Conservation (phyloP, 2,888 invertebrate genomes). For the Erebia ligea region DNA sequence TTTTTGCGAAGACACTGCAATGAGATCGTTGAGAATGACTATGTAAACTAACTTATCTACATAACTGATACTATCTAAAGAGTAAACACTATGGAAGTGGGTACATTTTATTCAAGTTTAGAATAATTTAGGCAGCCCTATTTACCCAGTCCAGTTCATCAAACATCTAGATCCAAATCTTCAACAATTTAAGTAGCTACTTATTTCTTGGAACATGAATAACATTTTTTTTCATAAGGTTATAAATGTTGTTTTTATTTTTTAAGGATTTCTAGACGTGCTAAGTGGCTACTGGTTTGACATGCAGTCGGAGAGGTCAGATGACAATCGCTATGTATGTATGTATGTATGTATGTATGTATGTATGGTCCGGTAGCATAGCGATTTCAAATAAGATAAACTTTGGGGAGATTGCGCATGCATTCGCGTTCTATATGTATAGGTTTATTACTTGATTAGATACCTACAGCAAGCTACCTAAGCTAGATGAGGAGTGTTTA, state of each 20-base stretch:
- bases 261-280: background rate
- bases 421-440: background rate
- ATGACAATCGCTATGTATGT: background rate
- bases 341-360: too few species aligned
- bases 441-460: background rate
- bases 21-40: too few species aligned
- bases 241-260: background rate
- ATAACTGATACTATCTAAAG: too few species aligned
- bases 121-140: background rate
- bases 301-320: background rate
- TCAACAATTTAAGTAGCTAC: background rate
- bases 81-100: background rate
- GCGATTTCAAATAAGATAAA: slow-evolving; percentile 7
- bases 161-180: slow-evolving; percentile 6
- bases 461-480: background rate
- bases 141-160: background rate
- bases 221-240: background rate
- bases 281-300: slow-evolving; percentile 10
- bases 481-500: too few species aligned
- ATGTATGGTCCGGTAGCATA: slow-evolving; percentile 4
- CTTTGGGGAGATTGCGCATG: background rate
- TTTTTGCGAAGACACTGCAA: too few species aligned
- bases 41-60: too few species aligned
- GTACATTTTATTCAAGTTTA: slow-evolving; percentile 1
- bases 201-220: background rate